Conservation (phyloP, 2,113 vertebrate genomes). For the Sula dactylatra region DNA sequence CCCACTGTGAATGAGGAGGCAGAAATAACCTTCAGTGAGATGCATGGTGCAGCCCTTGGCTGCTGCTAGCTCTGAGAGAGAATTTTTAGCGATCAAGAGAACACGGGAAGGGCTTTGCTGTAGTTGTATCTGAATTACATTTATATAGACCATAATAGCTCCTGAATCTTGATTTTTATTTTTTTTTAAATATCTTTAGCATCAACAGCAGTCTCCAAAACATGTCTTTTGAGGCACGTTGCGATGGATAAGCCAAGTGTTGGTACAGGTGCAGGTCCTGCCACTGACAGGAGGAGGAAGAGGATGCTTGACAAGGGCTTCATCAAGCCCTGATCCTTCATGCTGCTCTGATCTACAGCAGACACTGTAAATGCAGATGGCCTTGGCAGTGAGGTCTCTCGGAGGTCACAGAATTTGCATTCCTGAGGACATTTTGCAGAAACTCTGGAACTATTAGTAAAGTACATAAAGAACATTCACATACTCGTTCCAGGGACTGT, state of each 20-base stretch:
- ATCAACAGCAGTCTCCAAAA: neutral
- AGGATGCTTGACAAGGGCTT: neutral
- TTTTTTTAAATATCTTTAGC: neutral
- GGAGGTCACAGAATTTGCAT: constrained; percentile 29
- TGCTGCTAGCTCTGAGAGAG: neutral
- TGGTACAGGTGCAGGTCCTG: neutral
- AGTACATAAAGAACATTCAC: constrained; percentile 52
- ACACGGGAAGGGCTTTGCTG: neutral
- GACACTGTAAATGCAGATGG: neutral
- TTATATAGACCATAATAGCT: neutral
- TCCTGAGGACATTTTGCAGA: constrained; percentile 47
- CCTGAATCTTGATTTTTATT: neutral
- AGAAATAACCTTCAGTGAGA: neutral
- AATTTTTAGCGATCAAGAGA: neutral
- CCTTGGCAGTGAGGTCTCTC: constrained; percentile 59
- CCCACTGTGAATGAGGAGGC: neutral
- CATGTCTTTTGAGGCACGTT: neutral
- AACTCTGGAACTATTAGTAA: constrained; percentile 72
- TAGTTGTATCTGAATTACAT: neutral
- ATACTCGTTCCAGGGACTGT: neutral
- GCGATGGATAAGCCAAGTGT: neutral
- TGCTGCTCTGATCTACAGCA: neutral
- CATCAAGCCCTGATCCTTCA: neutral
- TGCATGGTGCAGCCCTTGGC: neutral
- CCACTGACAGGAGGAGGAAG: neutral